Conservation (phyloP, 2,113 vertebrate genomes). For the Circaetus gallicus region DNA sequence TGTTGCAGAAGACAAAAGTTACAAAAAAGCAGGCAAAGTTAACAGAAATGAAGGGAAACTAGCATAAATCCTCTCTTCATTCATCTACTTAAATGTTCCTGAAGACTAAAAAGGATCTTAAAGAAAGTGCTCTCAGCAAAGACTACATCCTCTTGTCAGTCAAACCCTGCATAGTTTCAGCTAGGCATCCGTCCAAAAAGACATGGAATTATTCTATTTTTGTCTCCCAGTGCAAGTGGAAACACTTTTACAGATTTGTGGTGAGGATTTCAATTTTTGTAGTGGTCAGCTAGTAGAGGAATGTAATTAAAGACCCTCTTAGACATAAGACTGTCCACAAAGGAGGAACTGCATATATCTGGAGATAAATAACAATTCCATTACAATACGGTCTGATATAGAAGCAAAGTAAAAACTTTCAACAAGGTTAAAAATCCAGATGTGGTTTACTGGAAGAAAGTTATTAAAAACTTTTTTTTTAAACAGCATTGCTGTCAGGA, state of each 20-base stretch:
- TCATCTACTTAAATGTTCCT: constrained; percentile 61
- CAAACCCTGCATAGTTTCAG: constrained; percentile 81
- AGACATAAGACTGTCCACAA: constrained; percentile 52
- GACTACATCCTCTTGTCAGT: constrained; percentile 81
- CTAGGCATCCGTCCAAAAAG: constrained; percentile 86
- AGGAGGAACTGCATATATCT: constrained; percentile 7
- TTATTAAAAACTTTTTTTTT: neutral
- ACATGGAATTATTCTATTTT: constrained; percentile 90
- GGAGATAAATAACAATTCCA: constrained; percentile 60
- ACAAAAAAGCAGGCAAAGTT: constrained; percentile 8
- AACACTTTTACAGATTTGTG: constrained; percentile 77
- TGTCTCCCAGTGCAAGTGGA: constrained; percentile 80
- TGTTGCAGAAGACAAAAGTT: neutral
- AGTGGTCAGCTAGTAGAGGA: constrained; percentile 77
- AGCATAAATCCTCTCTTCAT: constrained; percentile 1
- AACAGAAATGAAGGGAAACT: constrained; percentile 4
- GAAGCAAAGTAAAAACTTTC: neutral
- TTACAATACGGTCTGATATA: neutral
- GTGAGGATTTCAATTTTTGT: constrained; percentile 80
- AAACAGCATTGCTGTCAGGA: neutral
- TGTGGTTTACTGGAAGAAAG: constrained; percentile 30
- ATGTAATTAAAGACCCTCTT: constrained; percentile 85
- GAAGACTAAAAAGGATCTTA: constrained; percentile 67
- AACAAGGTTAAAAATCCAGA: constrained; percentile 17
- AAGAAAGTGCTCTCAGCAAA: constrained; percentile 73